Evolutionary conservation across 2,113 vertebrate species (phyloP).

Genomic region (Ariopsis seemanni): DNA sequence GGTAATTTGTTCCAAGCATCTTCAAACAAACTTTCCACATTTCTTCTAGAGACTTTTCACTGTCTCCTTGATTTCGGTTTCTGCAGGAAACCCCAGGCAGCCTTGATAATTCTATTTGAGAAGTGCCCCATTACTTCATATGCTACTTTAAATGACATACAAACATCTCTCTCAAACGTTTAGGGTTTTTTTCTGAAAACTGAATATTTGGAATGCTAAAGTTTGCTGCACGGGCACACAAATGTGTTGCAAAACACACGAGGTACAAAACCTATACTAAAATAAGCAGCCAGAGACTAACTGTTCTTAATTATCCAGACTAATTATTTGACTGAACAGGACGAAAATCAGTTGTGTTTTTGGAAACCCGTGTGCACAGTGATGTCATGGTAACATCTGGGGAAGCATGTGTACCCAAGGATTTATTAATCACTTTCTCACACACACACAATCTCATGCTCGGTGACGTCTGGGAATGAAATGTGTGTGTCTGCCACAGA

Average conservation of each 20-base stretch:
- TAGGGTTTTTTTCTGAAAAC: background rate
- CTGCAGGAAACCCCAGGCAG: background rate
- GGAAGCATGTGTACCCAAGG: background rate
- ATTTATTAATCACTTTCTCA: slow-evolving; percentile 31
- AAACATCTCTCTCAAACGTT: background rate
- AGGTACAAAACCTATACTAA: background rate
- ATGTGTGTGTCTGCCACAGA: slow-evolving; percentile 10
- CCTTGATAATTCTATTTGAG: background rate
- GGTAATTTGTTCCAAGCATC: background rate
- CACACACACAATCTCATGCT: slow-evolving; percentile 1
- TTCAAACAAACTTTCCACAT: background rate
- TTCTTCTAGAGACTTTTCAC: background rate
- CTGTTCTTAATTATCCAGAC: background rate
- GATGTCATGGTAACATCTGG: slow-evolving; percentile 41
- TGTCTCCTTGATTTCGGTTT: background rate
- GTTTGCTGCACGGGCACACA: background rate
- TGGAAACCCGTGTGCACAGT: slow-evolving; percentile 21
- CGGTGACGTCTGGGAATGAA: slow-evolving; percentile 6
- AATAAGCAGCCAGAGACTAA: background rate
- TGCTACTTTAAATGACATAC: background rate
- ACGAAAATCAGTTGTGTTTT: slow-evolving; percentile 17
- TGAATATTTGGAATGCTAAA: background rate
- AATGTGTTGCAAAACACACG: background rate
- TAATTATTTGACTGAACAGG: background rate
- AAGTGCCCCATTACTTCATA: background rate